Evolutionary conservation across 2,888 invertebrate genomes (phyloP), one percentile per base, ranked within the genome.

Genomic region (Cosmopolites sordidus): DNA sequence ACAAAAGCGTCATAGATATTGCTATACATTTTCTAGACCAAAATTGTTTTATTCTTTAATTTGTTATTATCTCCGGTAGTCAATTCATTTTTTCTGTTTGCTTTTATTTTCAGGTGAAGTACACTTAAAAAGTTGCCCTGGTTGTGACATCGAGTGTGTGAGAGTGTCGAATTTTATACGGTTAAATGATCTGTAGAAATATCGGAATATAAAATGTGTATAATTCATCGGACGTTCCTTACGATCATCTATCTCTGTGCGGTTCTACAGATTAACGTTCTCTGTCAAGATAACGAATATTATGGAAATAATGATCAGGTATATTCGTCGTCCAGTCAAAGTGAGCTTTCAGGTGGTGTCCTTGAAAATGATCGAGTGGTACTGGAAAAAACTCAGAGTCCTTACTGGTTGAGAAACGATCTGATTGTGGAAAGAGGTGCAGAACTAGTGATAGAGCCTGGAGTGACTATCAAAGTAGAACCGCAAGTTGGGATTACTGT

Each of bases 401-500:
- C 92, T 16, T 92, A 87, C 69, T 75, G 87, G 64, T 77, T 90
- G 16, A 78, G 87, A 58, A 87, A 89, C 68, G 91, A 93, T 75
- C 77, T 94, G 52, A 78, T 88, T 64, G 80, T 96, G 46, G 87
- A 89, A 64, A 78, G 81, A 60, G 84, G 85, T 58, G 92, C 87
- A 0, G 87, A 88, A 66, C 76, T 98, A 65, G 79, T 87, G 48
- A 83, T 98, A 53, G 92, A 94, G 70, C 84, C 95, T 11, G 98
- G 97, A 17, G 93, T 94, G 0, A 87, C 86, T 66, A 77, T 99
- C 48, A 82, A 87, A 63, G 94, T 98, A 73, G 88, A 89, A 3
- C 91, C 96, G 1, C 92, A 93, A 77, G 84, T 91, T 64, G 97
- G 97, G 58, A 86, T 99, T 69, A 94, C 92, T 18, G 89, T 98